A percentile compares a stretch with the other conserved stretches of the same genome.
Conservation (phyloP, 2,888 invertebrate species). For the Machimus atricapillus region DNA sequence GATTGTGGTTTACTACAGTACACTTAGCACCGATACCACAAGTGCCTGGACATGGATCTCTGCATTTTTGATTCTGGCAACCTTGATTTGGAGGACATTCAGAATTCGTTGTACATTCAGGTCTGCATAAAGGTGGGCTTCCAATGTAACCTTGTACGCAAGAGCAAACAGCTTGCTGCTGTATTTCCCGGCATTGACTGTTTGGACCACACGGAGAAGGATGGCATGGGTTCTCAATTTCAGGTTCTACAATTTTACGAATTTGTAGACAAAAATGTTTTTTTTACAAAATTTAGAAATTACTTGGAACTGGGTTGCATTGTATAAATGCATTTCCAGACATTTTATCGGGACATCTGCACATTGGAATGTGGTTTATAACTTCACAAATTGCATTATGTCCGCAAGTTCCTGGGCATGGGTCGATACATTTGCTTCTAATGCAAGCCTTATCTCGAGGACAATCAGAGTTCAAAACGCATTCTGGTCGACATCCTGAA, state of each 20-base stretch:
- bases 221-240: conserved; percentile 68
- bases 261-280: not conserved
- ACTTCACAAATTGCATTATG: conserved; percentile 79
- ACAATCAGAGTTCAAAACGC: conserved; percentile 78
- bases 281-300: not conserved
- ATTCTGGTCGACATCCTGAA: conserved; percentile 78
- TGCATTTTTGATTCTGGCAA: conserved; percentile 76
- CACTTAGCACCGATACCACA: conserved; percentile 76
- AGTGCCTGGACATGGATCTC: conserved; percentile 77
- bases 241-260: conserved; percentile 58
- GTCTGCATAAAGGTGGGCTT: conserved; percentile 75
- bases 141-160: conserved; percentile 72
- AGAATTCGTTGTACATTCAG: conserved; percentile 75
- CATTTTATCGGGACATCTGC: conserved; percentile 76
- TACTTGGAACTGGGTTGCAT: conserved; percentile 64
- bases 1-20: conserved; percentile 75
- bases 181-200: conserved; percentile 71
- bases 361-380: conserved; percentile 79
- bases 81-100: conserved; percentile 74
- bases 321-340: conserved; percentile 81
- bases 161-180: conserved; percentile 71
- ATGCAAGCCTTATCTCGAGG: conserved; percentile 73
- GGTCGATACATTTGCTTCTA: conserved; percentile 76
- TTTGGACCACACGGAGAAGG: conserved; percentile 78
- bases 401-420: conserved; percentile 77